These are phyloP conservation scores for Stichodactyla helianthus DNA, from an alignment of 64 coral and sea anemone species.

Conservation along the genomic window DNA sequence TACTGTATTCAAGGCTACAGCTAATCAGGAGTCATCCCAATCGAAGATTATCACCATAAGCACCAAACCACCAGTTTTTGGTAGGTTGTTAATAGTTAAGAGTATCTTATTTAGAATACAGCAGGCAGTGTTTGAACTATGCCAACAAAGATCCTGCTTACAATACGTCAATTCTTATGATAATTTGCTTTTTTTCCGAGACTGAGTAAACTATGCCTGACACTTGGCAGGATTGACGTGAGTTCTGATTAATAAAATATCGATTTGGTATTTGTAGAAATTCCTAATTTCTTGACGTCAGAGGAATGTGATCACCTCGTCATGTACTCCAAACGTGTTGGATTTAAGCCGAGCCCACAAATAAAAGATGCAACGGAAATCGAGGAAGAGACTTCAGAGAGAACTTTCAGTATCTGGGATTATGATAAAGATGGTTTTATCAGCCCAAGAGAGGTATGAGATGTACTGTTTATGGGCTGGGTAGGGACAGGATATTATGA, in stretches of 20 bases:
- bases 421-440: constrained; percentile 69
- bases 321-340: constrained; percentile 68
- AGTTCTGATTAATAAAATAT: background rate
- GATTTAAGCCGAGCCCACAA: constrained; percentile 71
- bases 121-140: too few species aligned
- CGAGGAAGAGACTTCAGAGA: constrained; percentile 76
- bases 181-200: too few species aligned
- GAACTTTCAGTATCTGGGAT: constrained; percentile 74
- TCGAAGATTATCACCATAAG: constrained; percentile 40
- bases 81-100: constrained; percentile 11
- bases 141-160: background rate
- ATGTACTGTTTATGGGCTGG: background rate
- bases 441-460: constrained; percentile 53
- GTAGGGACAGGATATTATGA: background rate
- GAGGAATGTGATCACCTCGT: constrained; percentile 81
- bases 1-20: background rate
- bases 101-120: background rate
- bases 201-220: too few species aligned
- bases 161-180: too few species aligned
- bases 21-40: background rate
- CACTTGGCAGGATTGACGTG: background rate
- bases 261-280: background rate
- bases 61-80: constrained; percentile 47
- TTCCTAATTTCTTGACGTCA: constrained; percentile 50
- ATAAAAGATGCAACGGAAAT: constrained; percentile 33